These are phyloP conservation scores for Eulithis testata DNA, from an alignment of 2,888 invertebrate genomes.

Conservation along the genomic window DNA sequence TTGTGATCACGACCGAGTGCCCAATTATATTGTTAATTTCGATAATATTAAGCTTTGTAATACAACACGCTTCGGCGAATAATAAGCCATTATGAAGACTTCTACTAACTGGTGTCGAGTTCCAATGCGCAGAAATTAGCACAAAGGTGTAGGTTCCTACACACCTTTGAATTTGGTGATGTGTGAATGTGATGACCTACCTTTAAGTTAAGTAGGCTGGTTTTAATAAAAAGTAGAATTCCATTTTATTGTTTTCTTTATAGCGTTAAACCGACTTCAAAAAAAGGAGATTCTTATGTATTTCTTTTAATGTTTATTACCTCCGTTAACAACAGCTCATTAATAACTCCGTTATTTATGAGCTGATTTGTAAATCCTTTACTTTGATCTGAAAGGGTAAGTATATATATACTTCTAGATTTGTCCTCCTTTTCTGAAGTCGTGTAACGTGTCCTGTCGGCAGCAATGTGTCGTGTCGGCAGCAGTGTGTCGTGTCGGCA, in stretches of 20 bases:
- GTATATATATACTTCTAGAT: too few relatives aligned
- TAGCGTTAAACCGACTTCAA: too few relatives aligned
- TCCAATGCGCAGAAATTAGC: slow-evolving; percentile 48
- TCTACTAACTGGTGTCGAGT: slow-evolving; percentile 52
- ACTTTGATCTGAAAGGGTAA: too few relatives aligned
- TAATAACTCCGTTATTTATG: too few relatives aligned
- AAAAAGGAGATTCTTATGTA: too few relatives aligned
- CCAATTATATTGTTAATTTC: slow-evolving; percentile 85
- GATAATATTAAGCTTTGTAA: slow-evolving; percentile 81
- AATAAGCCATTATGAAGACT: slow-evolving; percentile 76
- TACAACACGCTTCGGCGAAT: slow-evolving; percentile 73
- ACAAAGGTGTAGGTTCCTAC: slow-evolving; percentile 38
- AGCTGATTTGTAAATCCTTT: too few relatives aligned
- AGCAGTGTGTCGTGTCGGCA: too few relatives aligned
- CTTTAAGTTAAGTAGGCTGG: slow-evolving; percentile 10
- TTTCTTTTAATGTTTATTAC: too few relatives aligned
- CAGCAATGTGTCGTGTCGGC: too few relatives aligned
- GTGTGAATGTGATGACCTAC: slow-evolving; percentile 15
- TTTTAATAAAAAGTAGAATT: not conserved
- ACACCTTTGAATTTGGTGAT: slow-evolving; percentile 11
- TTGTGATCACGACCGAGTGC: slow-evolving; percentile 68
- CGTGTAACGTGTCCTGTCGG: not conserved
- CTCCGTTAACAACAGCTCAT: too few relatives aligned
- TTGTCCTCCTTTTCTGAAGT: too few relatives aligned
- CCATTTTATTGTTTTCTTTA: not conserved